Evolutionary conservation across 2,113 vertebrate genomes (phyloP), one percentile per base, ranked within the genome.

Genomic region (Petrocephalus zakoni): DNA sequence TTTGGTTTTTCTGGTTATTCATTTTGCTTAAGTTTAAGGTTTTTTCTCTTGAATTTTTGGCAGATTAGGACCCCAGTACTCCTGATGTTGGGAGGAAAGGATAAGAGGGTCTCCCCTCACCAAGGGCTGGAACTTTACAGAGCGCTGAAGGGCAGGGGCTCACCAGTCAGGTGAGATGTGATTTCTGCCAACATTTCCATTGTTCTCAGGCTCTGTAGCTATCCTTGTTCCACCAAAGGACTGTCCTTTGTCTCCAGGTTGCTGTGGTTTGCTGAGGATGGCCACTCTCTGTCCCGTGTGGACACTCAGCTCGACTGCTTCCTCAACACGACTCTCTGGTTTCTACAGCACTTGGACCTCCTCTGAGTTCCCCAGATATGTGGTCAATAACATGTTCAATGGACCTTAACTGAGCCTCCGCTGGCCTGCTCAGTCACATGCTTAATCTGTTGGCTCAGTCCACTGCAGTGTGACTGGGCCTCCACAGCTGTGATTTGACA

Each of bases 101-200:
- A 98, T 93, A 93, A 91, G 25, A 92, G 96, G 0, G 96, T 98
- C 90, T 95, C 94, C 85, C 96, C 97, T 56, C 95, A 91, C 0
- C 97, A 97, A 89, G 95, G 96, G 0, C 89, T 97, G 92, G 97
- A 98, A 93, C 95, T 97, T 87, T 97, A 97, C 88, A 94, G 94
- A 84, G 94, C 93, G 1, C 92, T 97, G 92, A 94, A 94, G 92
- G 96, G 96, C 94, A 94, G 94, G 87, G 92, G 90, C 0, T 94
- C 94, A 86, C 94, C 95, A 0, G 92, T 92, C 64, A 94, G 93
- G 96, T 97, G 91, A 92, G 93, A 89, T 34, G 34, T 47, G 19
- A 19, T 83, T 42, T 49, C 81, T 7, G 46, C 11, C 81, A 83
- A 21, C 21, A 22, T n/a, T 47, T 83, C 37, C 81, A n/a, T 4